Base-by-base conservation (phyloP, 1,140 invertebrate genomes). In the Bombus difficillimus region DNA sequence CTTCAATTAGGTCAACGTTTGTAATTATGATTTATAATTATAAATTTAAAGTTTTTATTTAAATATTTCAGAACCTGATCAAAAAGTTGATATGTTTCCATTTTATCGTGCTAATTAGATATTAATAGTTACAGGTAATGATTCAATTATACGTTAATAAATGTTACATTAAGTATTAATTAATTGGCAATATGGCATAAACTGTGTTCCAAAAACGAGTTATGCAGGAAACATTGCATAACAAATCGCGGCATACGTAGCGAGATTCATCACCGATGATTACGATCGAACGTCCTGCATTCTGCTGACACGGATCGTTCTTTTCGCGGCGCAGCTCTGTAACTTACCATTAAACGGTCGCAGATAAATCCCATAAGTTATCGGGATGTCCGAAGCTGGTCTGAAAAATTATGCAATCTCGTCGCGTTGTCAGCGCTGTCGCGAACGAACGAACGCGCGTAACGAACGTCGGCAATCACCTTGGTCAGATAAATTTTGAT, bases 181-280 rank as follows among this genome's bases (percentile, higher is more conserved):
- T 53, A 22, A 53, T 53, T 18, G 47, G 5, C 22, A 39, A 8
- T n/a, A n/a, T 12, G 39, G 4, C 39, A 6, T n/a, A n/a, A 43
- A 41, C 39, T 1, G 37, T 12, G 34, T 3, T 25, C 2, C 1
- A 72, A 41, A 37, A 68, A 34, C 28, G 34, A 57, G n/a, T 28
- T 12, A 34, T 25, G 62, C n/a, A 10, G 47, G 47, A 78, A 71
- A 18, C 15, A 47, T 47, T 15, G 32, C 59, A 28, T 57, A 53
- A 47, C 74, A 22, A 82, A 78, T 78, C 62, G 47, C 82, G 37
- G 43, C n/a, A 34, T 28, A n/a, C 12, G 3, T 37, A 37, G 15
- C 79, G 28, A 37, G 41, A 81, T 81, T 72, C 66, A 39, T 81
- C 79, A 72, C 34, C 34, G 15, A 34, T 81, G 79, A 81, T 81